These are phyloP conservation scores for Acronicta aceris DNA, from an alignment of 2,888 invertebrate species.

Conservation along the genomic window DNA sequence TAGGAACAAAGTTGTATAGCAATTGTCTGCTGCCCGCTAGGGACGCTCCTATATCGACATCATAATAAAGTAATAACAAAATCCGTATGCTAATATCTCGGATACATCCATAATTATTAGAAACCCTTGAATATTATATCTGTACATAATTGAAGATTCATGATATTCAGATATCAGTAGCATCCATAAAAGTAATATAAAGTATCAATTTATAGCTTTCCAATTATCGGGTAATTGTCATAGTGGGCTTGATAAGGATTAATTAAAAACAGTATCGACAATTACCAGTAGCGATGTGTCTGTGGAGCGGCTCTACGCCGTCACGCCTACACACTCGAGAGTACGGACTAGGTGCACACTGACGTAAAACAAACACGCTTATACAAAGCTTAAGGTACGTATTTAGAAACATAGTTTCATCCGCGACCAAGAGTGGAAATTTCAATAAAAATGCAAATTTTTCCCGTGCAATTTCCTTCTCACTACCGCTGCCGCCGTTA, in stretches of 20 bases:
- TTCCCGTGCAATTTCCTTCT: constrained; percentile 82
- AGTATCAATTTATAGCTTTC: constrained; percentile 55
- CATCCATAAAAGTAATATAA: constrained; percentile 55
- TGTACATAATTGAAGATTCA: constrained; percentile 53
- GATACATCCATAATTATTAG: constrained; percentile 48
- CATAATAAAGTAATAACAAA: constrained; percentile 43
- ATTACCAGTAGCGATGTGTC: constrained; percentile 47
- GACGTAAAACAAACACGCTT: constrained; percentile 65
- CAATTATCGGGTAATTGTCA: constrained; percentile 55
- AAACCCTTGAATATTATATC: constrained; percentile 52
- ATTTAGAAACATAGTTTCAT: constrained; percentile 85
- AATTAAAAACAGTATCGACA: constrained; percentile 61
- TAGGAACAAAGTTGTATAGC: constrained; percentile 79
- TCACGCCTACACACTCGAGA: constrained; percentile 58
- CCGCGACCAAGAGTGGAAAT: constrained; percentile 84
- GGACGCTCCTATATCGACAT: constrained; percentile 57
- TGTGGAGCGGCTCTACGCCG: constrained; percentile 59
- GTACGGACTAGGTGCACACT: constrained; percentile 57
- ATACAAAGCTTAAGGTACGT: constrained; percentile 82
- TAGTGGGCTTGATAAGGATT: constrained; percentile 46
- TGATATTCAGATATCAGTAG: constrained; percentile 46
- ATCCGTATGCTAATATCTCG: constrained; percentile 32
- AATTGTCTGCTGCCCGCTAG: constrained; percentile 78
- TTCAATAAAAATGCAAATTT: constrained; percentile 89
- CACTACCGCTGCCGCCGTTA: constrained; percentile 77